Evolutionary conservation across 2,888 invertebrate genomes (phyloP), one percentile per base, ranked within the genome.

Genomic region (Hecatera dysodea): DNA sequence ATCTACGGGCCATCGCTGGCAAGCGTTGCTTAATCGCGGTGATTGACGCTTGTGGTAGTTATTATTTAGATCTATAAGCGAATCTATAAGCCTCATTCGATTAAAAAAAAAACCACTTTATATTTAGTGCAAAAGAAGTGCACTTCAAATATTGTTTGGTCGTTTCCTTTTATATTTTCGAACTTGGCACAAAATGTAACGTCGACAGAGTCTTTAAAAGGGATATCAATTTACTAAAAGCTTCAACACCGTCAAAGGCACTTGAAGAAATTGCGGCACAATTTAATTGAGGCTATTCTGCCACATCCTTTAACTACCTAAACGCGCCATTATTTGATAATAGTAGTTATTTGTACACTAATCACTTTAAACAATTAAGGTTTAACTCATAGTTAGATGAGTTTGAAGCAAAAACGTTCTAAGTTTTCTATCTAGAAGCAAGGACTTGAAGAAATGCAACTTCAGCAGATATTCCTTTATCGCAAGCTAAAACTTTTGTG

Each of bases 161-260:
- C 29, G 11, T 19, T 17, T 19, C 1, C 9, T 22, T 22, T 36
- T 15, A 29, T 24, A 46, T 24, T 50, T 48, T 46, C 24, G 6
- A 39, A 33, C 19, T 53, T 22, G 15, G 12, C 50, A 29, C 17
- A 48, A 63, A 75, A 29, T 48, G 33, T 36, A 29, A 22, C 36
- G 24, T 19, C 1, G 17, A 50, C 9, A 48, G 53, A 46, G 42
- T 22, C 29, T 64, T 64, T 64, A 46, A 61, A 75, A 46, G 56
- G 56, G 22, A 66, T 62, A 76, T 59, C 75, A 73, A 79, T 79
- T 74, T 62, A 62, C 66, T 67, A 79, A 79, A 67, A 76, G 76
- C 61, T 62, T 44, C 44, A 53, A 15, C 1, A 19, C 19, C 44
- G 19, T 52, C 52, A 46, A 15, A 33, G 29, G 59, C 61, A 57